Evolutionary conservation across 2,797 vertebrate species (phyloP), one percentile per base, ranked within the genome.

Genomic region (Hyperoplus lanceolatus): DNA sequence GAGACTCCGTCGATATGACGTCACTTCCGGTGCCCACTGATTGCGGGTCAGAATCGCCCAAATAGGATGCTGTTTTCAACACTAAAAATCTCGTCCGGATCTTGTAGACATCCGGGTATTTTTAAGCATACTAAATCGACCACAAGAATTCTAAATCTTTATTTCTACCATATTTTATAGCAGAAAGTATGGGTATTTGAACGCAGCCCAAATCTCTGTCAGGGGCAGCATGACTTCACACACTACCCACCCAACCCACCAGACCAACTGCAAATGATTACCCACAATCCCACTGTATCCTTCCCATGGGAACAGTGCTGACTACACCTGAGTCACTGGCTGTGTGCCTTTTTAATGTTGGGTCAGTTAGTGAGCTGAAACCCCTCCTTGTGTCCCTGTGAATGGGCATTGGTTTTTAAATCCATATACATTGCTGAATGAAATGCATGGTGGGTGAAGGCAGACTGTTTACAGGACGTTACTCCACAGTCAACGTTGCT

Each of bases 261-360:
- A 18, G 9, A 72, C 51, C 66, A 51, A 69, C 82, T 86, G 79
- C 61, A 62, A 79, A 86, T 70, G 38, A 84, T 85, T 79, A 83
- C 78, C 81, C 81, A 86, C 71, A 80, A 60, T 75, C 80, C 83
- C 74, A 18, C 77, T 75, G 60, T 18, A 21, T 57, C 73, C 67
- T 66, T 67, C 81, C 75, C 82, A 78, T 78, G 85, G 70, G 82
- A 88, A 55, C 50, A 51, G 64, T 21, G 73, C 74, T 72, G 75
- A 75, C 81, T 74, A 39, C 83, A 79, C 77, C 75, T 88, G 83
- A 87, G 77, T 91, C 86, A 82, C 18, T 0, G 7, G n/a, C 63
- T 78, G 42, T 21, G 58, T 59, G 61, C 39, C 67, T 85, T 84
- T 85, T 84, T 58, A 55, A 81, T 68, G 61, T 73, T 29, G 45